Evolutionary conservation across 2,113 vertebrate species (phyloP), one percentile per base, ranked within the genome.

Genomic region (Onychorhynchus coronatus): DNA sequence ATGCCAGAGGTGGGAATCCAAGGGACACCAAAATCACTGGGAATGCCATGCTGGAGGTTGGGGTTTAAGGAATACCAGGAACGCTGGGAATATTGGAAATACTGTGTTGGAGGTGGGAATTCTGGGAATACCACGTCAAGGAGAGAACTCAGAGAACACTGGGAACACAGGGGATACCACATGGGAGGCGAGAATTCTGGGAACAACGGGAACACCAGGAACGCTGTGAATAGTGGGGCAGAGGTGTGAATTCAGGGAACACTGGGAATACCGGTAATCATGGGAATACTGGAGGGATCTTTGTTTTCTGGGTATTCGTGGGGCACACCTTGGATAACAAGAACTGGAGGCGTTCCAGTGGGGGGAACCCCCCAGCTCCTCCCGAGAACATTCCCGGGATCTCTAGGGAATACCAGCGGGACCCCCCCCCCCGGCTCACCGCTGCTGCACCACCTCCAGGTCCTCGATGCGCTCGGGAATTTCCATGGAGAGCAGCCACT

Each of bases 401-500:
- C 11, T 0, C 0, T 14, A 14, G 12, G 41, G 41, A 42, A 14
- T 13, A 42, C 41, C 9, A 1, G 22, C 37, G 20, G 52, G 2
- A 8, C 8, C 25, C 11, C 16, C 39, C 28, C 8, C 25, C 11
- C 16, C 39, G 27, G 42, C 97, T 96, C 67, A 99, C 99, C 99
- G 98, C 79, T 99, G 99, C 96, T 99, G 99, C 55, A 99, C 98
- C 77, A 99, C 99, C 96, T 99, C 99, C 58, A 99, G 97, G 95
- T 99, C 99, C 89, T 99, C 99, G 84, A 99, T 97, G 47, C 98
- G 99, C 76, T 99, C 98, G 0, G 99, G 99, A 35, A 99, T 98
- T 18, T 98, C 98, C 98, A 99, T 98, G 91, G 97, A 78, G 6
- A 99, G 95, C 24, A 99, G 98, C 99, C 99, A 99, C 97, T 99